Conservation (phyloP, 2,888 invertebrate species). For the Exephanes ischioxanthus region DNA sequence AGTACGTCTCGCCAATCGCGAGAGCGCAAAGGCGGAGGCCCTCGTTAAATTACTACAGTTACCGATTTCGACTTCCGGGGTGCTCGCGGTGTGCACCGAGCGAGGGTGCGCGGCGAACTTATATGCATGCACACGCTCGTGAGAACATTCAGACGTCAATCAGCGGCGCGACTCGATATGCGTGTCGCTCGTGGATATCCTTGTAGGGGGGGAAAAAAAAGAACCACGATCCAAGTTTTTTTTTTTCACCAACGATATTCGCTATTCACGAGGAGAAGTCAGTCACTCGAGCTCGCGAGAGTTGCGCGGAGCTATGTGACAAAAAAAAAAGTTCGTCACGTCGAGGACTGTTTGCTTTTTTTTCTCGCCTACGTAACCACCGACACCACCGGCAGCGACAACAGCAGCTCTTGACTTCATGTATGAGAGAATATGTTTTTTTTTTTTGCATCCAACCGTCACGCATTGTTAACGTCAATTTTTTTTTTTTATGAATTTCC, state of each 20-base stretch:
- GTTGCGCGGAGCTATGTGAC: not conserved
- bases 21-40: slow-evolving; percentile 43
- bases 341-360: slow-evolving; percentile 79
- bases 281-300: slow-evolving; percentile 33
- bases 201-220: not conserved
- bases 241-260: not conserved
- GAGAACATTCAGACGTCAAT: slow-evolving; percentile 80
- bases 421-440: slow-evolving; percentile 73
- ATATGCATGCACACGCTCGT: slow-evolving; percentile 76
- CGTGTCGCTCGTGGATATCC: not conserved
- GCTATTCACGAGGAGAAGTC: slow-evolving; percentile 11
- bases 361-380: slow-evolving; percentile 59
- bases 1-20: slow-evolving; percentile 18
- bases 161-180: slow-evolving; percentile 70
- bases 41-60: slow-evolving; percentile 81
- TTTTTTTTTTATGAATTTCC: slow-evolving; percentile 52
- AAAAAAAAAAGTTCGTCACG: slow-evolving; percentile 59
- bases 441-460: slow-evolving; percentile 78
- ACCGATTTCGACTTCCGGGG: slow-evolving; percentile 73
- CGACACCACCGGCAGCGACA: slow-evolving; percentile 42
- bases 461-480: slow-evolving; percentile 79
- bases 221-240: slow-evolving; percentile 19
- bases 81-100: slow-evolving; percentile 43
- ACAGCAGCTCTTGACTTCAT: slow-evolving; percentile 75
- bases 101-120: slow-evolving; percentile 65